Base-by-base conservation (phyloP, 2,888 invertebrate genomes). In the Lagria hirta region DNA sequence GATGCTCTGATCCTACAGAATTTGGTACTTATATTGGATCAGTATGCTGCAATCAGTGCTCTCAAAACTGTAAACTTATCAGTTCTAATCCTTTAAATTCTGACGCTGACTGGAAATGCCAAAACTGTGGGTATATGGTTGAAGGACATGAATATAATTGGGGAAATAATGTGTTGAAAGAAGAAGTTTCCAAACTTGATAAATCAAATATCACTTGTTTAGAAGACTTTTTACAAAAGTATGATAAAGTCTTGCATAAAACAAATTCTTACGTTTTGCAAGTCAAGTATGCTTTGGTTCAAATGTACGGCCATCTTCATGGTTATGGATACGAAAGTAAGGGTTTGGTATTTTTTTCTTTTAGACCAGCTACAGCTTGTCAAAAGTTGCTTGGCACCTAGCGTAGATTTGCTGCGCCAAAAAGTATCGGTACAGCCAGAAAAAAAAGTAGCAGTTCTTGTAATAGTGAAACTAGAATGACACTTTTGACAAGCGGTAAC, bases 1-100 rank as follows among this genome's bases (percentile, higher is more conserved):
- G 85, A 45, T 86, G 86, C 57, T 65, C 63, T 14, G 86, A 86
- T 68, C 80, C 83, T 2, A 81, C 82, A 0, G 86, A 86, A 64
- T 66, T 83, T 33, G 79, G 78, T 3, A 55, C 55, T 15, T 61
- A 57, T 34, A 65, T 80, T 10, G 83, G 84, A 1, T 78, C 82
- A 0, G 78, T 84, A 28, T 75, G 76, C 40, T 86, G 86, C 57
- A 75, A 76, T n/a, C 20, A 37, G 7, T 61, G 62, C 27, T 29
- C 29, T 11, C 26, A 50, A 12, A 70, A 22, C 8, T 20, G 20
- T 10, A 79, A 80, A 74, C 62, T 84, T 26, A 54, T 81, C 15
- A 81, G 83, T 2, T 71, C 73, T 2, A 72, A 82, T 65, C 81
- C 85, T 1, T 64, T 84, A 37, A 74, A 83, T 48, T 73, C 75